Evolutionary conservation across 1,140 invertebrate species (phyloP).

Genomic region (Brachionus plicatilis): DNA sequence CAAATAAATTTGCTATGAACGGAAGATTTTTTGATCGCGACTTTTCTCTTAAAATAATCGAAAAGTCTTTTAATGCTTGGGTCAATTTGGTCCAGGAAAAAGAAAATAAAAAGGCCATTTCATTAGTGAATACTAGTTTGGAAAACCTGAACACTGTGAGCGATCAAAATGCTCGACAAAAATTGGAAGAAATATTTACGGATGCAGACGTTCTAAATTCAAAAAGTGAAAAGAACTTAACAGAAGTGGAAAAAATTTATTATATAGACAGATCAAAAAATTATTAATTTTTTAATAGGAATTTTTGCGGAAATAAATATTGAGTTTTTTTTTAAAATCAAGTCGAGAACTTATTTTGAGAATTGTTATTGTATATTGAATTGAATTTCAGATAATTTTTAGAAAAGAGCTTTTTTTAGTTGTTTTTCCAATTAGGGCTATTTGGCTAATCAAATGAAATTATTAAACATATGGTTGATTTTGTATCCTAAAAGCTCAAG

Average conservation of each 20-base stretch:
- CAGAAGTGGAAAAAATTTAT: slow-evolving; percentile 20
- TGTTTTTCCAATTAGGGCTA: not conserved
- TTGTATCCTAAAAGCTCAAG: not conserved
- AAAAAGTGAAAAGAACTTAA: not conserved
- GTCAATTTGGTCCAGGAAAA: not conserved
- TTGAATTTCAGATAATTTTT: not conserved
- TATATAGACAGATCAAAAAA: slow-evolving; percentile 16
- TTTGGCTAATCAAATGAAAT: not conserved
- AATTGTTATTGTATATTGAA: not conserved
- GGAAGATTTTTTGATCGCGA: slow-evolving; percentile 63
- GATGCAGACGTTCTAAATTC: not conserved
- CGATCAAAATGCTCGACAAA: not conserved
- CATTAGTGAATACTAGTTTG: not conserved
- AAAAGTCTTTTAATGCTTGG: slow-evolving; percentile 6
- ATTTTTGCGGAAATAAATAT: not conserved
- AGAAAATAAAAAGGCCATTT: not conserved
- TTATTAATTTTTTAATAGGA: not conserved
- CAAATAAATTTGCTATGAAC: slow-evolving; percentile 94
- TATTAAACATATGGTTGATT: not conserved
- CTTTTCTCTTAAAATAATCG: not conserved
- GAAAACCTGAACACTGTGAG: not conserved
- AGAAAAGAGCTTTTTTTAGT: not conserved
- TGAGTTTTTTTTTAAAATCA: not conserved
- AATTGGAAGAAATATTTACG: not conserved
- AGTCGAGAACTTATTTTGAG: not conserved